Conservation (phyloP, 2,888 invertebrate species). For the Amiota minor region DNA sequence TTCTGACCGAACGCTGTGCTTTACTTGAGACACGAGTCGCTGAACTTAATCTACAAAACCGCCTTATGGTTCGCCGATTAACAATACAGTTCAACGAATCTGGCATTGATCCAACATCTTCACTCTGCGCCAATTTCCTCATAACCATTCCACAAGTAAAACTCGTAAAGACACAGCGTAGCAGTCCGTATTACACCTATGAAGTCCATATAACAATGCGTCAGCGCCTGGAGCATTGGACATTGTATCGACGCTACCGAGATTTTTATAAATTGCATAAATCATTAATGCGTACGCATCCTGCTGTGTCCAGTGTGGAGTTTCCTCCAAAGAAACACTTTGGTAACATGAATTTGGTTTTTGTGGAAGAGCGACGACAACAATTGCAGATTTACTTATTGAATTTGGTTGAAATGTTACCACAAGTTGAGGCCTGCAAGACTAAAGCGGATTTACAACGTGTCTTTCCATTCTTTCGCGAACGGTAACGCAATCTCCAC, state of each 20-base stretch:
- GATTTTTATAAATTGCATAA: conserved; percentile 92
- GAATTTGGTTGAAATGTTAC: conserved; percentile 85
- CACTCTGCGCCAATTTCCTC: conserved; percentile 67
- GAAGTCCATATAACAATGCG: conserved; percentile 72
- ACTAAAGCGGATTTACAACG: conserved; percentile 85
- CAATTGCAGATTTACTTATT: conserved; percentile 91
- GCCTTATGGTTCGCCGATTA: conserved; percentile 66
- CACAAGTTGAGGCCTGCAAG: conserved; percentile 84
- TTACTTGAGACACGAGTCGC: conserved; percentile 70
- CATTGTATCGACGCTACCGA: conserved; percentile 93
- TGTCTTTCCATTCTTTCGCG: conserved; percentile 87
- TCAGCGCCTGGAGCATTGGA: conserved; percentile 87
- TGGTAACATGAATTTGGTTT: conserved; percentile 88
- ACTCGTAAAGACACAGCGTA: conserved; percentile 57
- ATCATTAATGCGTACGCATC: conserved; percentile 84
- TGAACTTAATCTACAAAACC: conserved; percentile 69
- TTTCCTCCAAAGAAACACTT: conserved; percentile 97
- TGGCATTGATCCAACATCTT: conserved; percentile 67
- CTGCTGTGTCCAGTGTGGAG: conserved; percentile 86
- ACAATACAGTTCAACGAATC: conserved; percentile 66
- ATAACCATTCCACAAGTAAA: conserved; percentile 71
- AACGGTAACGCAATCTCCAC: conserved; percentile 73
- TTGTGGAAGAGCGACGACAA: conserved; percentile 90
- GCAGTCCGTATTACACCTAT: conserved; percentile 67
- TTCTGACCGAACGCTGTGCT: conserved; percentile 67